These are phyloP conservation scores for Sinhomidia bicolor DNA, from an alignment of 2,888 invertebrate species.

Conservation along the genomic window DNA sequence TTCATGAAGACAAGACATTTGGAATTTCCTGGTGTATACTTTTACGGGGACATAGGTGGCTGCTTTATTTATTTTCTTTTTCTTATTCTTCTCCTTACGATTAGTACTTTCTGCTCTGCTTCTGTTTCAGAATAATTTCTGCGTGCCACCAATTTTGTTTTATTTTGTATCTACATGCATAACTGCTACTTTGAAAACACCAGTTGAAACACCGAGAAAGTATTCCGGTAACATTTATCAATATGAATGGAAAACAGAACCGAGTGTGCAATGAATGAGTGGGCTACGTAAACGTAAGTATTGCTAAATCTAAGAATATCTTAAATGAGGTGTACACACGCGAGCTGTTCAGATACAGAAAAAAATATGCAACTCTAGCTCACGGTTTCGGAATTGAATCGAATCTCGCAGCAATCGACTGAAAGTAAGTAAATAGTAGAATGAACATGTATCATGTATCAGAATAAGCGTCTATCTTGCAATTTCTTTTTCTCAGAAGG, in stretches of 20 bases:
- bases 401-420: background rate
- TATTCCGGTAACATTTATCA: conserved; percentile 21
- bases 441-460: background rate
- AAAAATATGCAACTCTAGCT: background rate
- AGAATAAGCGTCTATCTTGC: background rate
- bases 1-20: background rate
- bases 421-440: background rate
- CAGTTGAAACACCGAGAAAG: conserved; percentile 9
- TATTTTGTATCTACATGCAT: no score
- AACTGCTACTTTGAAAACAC: background rate
- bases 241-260: background rate
- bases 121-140: background rate
- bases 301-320: background rate
- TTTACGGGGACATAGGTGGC: conserved; percentile 33
- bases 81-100: background rate
- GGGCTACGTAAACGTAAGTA: no score
- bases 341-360: background rate
- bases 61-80: conserved; percentile 29
- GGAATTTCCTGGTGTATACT: background rate
- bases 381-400: no score
- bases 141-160: background rate
- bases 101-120: conserved; percentile 20
- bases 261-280: background rate
- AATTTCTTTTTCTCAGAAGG: background rate
- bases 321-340: background rate